phyloP scores from a whole-genome alignment of 2,797 vertebrate species.

The Morus bassanus region DNA sequence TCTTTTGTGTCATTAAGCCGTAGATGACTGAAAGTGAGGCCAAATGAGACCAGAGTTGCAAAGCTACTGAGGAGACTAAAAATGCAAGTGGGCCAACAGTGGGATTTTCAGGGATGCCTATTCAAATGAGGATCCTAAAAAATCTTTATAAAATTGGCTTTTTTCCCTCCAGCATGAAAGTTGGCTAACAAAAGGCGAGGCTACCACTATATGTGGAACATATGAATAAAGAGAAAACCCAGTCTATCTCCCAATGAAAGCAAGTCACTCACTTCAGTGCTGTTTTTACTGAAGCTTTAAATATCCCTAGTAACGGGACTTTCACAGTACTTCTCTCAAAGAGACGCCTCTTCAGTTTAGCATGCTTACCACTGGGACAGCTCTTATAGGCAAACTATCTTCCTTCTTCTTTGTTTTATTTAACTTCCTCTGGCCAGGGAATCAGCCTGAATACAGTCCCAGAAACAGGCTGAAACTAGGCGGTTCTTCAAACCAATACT shows the following conservation, averaged over 20 bases:
- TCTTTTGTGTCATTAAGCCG: neutral
- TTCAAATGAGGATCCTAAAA: constrained; percentile 45
- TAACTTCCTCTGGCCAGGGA: neutral
- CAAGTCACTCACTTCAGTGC: constrained; percentile 2
- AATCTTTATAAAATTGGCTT: constrained; percentile 26
- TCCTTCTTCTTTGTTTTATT: neutral
- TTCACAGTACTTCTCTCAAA: constrained; percentile 8
- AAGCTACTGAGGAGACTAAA: neutral
- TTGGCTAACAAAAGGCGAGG: constrained; percentile 42
- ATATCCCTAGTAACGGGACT: constrained; percentile 57
- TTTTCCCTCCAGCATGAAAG: constrained; percentile 22
- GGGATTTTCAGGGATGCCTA: constrained; percentile 26
- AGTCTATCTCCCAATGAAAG: constrained; percentile 45
- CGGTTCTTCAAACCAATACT: neutral
- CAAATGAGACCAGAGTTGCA: neutral
- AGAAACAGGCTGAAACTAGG: neutral
- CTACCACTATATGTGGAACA: constrained; percentile 47
- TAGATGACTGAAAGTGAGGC: neutral
- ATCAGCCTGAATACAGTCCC: neutral
- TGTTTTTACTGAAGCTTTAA: constrained; percentile 61
- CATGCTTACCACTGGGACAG: constrained; percentile 5
- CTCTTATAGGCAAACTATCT: neutral
- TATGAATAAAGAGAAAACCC: constrained; percentile 44
- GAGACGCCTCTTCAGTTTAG: constrained; percentile 48
- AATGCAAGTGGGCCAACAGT: neutral